Evolutionary conservation across 2,888 invertebrate genomes (phyloP), one percentile per base, ranked within the genome.

Genomic region (Chorisops tibialis): DNA sequence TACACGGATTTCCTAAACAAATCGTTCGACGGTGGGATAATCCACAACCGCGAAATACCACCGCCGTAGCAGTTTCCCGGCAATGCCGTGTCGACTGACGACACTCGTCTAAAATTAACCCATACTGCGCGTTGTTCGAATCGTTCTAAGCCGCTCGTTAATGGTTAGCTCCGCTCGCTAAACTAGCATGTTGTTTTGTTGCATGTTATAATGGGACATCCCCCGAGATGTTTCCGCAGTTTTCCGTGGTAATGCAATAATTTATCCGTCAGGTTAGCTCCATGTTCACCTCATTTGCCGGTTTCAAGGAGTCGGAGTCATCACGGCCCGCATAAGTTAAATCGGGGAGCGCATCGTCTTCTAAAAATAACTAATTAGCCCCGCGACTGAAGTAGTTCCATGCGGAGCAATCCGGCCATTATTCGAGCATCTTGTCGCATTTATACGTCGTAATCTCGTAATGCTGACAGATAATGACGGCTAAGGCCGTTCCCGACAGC

Each of bases 401-500:
- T 30, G 30, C 5, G 30, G 30, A 30, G 30, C 9, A n/a, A n/a
- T 7, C 30, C 9, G 30, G 30, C 30, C 30, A 30, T 30, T 30
- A 30, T 7, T 7, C 7, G 9, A 30, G 30, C n/a, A n/a, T n/a
- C n/a, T 30, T 5, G 2, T 30, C 30, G 5, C 30, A 30, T n/a
- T n/a, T n/a, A n/a, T n/a, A n/a, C n/a, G 30, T 30, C 30, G 30
- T 37, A 37, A 18, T 51, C 37, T 14, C 37, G 37, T n/a, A 51
- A 51, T 11, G 37, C 18, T 51, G 51, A 51, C 51, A 37, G 37
- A 37, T 51, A 51, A 51, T 51, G 51, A 51, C 38, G 39, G 41
- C 24, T 22, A 21, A n/a, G 38, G 14, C 22, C 41, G 38, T 54
- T 37, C 41, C n/a, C 12, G 11, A 21, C 52, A 6, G 22, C 52